Evolutionary conservation across 1,140 invertebrate species (phyloP).

Genomic region (Tenebrio molitor): DNA sequence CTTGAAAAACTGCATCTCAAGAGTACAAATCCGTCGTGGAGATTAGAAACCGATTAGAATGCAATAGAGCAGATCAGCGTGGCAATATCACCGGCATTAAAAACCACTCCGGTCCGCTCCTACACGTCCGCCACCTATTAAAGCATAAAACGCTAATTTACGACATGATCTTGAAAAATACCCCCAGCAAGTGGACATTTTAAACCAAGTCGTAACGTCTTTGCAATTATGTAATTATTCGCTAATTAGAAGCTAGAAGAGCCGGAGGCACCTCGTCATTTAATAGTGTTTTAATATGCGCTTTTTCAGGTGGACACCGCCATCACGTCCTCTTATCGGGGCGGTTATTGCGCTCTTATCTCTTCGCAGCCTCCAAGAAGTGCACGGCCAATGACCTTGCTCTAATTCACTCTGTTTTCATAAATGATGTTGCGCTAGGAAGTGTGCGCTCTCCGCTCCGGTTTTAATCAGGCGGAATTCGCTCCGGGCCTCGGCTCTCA

Average conservation of each 20-base stretch:
- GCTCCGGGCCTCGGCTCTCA: constrained; percentile 41
- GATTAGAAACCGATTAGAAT: no score
- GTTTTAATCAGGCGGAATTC: constrained; percentile 48
- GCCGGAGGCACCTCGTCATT: not conserved
- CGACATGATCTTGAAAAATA: not conserved
- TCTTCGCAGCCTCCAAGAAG: not conserved
- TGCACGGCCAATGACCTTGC: constrained; percentile 47
- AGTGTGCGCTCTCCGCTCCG: constrained; percentile 45
- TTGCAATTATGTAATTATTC: constrained; percentile 32
- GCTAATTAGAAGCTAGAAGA: constrained; percentile 5
- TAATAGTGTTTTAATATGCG: constrained; percentile 4
- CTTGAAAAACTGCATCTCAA: no score
- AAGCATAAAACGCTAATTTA: not conserved
- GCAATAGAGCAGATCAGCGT: no score
- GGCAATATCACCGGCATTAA: no score
- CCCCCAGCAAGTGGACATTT: not conserved
- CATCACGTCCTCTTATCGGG: not conserved
- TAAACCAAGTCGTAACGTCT: not conserved
- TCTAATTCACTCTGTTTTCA: constrained; percentile 47
- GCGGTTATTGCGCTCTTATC: not conserved
- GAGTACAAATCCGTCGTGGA: no score
- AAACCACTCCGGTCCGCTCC: not conserved
- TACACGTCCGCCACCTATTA: not conserved
- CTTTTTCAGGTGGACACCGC: constrained; percentile 7
- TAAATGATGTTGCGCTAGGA: constrained; percentile 44